Evolutionary conservation across 2,797 vertebrate species (phyloP).

Genomic region (Lerista edwardsae): DNA sequence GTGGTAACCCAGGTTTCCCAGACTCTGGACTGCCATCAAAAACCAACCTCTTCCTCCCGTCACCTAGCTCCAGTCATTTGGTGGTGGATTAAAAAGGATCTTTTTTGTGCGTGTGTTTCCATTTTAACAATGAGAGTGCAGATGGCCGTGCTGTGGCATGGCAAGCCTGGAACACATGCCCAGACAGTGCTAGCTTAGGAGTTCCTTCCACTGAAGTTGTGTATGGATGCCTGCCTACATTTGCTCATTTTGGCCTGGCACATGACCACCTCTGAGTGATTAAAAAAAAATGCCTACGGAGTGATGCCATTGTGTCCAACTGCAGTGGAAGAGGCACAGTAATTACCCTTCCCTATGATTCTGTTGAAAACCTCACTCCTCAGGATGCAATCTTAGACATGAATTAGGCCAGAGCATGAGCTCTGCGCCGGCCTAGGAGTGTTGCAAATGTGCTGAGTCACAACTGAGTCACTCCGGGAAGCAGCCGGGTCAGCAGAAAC

Average conservation of each 20-base stretch:
- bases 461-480: too few species aligned
- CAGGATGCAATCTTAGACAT: too few species aligned
- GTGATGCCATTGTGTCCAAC: neutral
- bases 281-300: neutral
- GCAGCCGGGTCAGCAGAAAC: too few species aligned
- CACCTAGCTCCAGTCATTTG: neutral
- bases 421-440: too few species aligned
- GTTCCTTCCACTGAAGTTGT: neutral
- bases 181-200: neutral
- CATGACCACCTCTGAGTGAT: neutral
- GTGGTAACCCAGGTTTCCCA: neutral
- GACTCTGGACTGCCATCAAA: too few species aligned
- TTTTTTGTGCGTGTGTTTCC: too few species aligned
- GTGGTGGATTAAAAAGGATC: neutral
- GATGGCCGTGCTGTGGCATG: neutral
- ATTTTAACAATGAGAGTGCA: neutral
- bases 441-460: too few species aligned
- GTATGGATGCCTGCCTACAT: neutral
- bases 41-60: too few species aligned
- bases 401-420: too few species aligned
- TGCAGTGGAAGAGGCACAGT: neutral
- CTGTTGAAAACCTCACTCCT: constrained; percentile 3
- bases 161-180: neutral
- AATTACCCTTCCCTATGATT: fast-evolving
- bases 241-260: neutral